Evolutionary conservation across 2,888 invertebrate genomes (phyloP), one percentile per base, ranked within the genome.

Genomic region (Andricus quercusramuli): DNA sequence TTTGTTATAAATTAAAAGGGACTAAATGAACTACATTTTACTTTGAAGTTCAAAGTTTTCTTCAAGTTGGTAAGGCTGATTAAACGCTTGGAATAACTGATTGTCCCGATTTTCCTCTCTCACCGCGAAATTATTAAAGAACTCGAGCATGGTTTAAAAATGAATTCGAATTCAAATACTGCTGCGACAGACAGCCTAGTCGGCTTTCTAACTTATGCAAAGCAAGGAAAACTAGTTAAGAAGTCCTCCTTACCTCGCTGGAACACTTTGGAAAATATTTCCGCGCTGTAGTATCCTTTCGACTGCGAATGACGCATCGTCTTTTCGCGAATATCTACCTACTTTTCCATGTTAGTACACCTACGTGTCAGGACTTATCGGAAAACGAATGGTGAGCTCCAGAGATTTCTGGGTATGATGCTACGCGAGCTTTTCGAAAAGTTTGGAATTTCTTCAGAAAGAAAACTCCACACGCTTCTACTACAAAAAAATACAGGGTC

Each of bases 231-330:
- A 84, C 84, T 84, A 81, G 81, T 84, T 83, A 80, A 82, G 80
- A 83, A 84, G 81, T 82, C 77, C 78, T 78, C 68, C 78, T 74
- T 56, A 47, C 74, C 74, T 74, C 41, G 68, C 77, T 59, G 29
- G 51, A n/a, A 74, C 74, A 81, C 79, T 84, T 80, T 66, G 77
- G 74, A 80, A 84, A 84, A 81, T 84, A 82, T 82, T 82, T 81
- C 80, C 67, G 56, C 77, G 66, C 70, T 78, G 82, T 70, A 66
- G 81, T 83, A 77, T 81, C 80, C 74, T 80, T 81, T 81, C 62
- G 78, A 76, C 81, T 82, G 84, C 76, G 41, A 56, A 78, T 83
- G 83, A 83, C 82, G 80, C 76, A 78, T 80, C 62, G 78, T 77
- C 81, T 80, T 77, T 78, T 80, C 78, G 66, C 44, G 80, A 78